A percentile compares a stretch with the other conserved stretches of the same genome.
Conservation (phyloP, 2,888 invertebrate genomes). For the Dicranocentrus wangi region DNA sequence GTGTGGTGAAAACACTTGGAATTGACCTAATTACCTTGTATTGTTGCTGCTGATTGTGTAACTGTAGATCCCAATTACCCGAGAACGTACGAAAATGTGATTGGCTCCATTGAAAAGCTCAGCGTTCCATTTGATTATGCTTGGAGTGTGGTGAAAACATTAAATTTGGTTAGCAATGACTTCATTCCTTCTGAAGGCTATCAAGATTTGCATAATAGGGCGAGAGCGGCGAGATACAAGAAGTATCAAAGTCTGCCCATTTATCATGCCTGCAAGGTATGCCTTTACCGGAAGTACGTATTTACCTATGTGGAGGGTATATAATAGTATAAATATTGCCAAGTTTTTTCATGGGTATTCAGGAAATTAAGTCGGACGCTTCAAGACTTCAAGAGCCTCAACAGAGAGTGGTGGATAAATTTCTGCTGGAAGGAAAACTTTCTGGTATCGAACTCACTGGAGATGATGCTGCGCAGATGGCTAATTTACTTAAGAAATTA, state of each 20-base stretch:
- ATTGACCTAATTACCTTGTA: too few species aligned
- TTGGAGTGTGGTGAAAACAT: slow-evolving; percentile 89
- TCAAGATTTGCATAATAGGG: slow-evolving; percentile 85
- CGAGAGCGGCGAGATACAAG: slow-evolving; percentile 82
- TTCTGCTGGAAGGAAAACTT: slow-evolving; percentile 85
- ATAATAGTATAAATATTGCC: too few species aligned
- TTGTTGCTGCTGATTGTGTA: too few species aligned
- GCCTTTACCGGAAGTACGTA: too few species aligned
- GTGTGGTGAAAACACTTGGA: slow-evolving; percentile 88
- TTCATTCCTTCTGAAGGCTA: slow-evolving; percentile 87
- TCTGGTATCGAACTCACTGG: slow-evolving; percentile 81
- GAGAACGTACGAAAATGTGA: slow-evolving; percentile 81
- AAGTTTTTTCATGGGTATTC: too few species aligned
- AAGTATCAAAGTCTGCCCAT: slow-evolving; percentile 84
- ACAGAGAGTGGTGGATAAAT: slow-evolving; percentile 84
- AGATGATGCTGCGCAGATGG: slow-evolving; percentile 78
- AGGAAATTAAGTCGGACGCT: slow-evolving; percentile 75
- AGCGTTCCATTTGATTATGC: slow-evolving; percentile 85
- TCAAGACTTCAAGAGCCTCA: slow-evolving; percentile 77
- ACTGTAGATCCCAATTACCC: slow-evolving; percentile 75
- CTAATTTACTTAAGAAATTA: slow-evolving; percentile 77
- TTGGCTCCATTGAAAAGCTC: slow-evolving; percentile 84
- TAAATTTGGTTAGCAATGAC: slow-evolving; percentile 86
- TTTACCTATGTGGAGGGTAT: too few species aligned
- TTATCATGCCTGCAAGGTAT: slow-evolving; percentile 81